These are phyloP conservation scores for Leptinotarsa undecemlineata DNA, from an alignment of 1,140 invertebrate genomes.

Conservation along the genomic window DNA sequence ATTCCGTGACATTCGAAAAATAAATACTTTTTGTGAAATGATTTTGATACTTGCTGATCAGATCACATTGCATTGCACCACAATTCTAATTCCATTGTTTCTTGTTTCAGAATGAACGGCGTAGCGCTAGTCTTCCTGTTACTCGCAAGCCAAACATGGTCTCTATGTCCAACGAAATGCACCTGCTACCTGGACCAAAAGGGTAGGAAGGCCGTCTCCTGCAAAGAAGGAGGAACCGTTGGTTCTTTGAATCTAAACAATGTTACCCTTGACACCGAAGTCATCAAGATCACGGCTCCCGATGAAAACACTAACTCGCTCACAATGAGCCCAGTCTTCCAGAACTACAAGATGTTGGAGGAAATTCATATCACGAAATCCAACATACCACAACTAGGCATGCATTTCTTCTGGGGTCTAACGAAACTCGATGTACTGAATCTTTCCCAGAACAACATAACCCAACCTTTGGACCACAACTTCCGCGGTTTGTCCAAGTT, in stretches of 20 bases:
- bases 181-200: slow-evolving; percentile 46
- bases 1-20: too few species aligned
- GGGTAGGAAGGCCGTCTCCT: slow-evolving; percentile 52
- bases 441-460: slow-evolving; percentile 77
- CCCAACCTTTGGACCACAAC: slow-evolving; percentile 78
- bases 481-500: slow-evolving; percentile 76
- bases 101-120: slow-evolving; percentile 59
- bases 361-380: slow-evolving; percentile 77
- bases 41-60: too few species aligned
- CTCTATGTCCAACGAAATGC: slow-evolving; percentile 52
- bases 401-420: slow-evolving; percentile 77
- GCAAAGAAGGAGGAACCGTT: slow-evolving; percentile 64
- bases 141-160: slow-evolving; percentile 56
- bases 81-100: too few species aligned
- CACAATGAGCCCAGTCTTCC: slow-evolving; percentile 75
- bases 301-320: slow-evolving; percentile 66
- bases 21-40: too few species aligned
- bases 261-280: slow-evolving; percentile 65
- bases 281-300: slow-evolving; percentile 73
- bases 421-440: slow-evolving; percentile 70
- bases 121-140: slow-evolving; percentile 46
- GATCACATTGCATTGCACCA: too few species aligned
- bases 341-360: slow-evolving; percentile 68
- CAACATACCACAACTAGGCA: slow-evolving; percentile 76
- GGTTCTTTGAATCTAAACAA: slow-evolving; percentile 63